Conservation (phyloP, 2,888 invertebrate species). For the Lottia scabra region DNA sequence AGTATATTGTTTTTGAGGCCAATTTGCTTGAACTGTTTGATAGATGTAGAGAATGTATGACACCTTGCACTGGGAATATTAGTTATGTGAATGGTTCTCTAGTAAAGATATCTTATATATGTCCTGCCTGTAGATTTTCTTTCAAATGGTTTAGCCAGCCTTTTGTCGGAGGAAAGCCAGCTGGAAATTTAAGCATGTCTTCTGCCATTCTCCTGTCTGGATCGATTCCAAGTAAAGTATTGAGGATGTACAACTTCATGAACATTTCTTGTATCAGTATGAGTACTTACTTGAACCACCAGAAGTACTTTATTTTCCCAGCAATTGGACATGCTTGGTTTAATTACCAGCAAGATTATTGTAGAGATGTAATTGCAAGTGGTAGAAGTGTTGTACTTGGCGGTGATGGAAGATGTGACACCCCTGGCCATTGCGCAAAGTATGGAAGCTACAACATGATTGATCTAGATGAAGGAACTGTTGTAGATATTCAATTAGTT, state of each 20-base stretch:
- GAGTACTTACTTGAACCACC: conserved; percentile 12
- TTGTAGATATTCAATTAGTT: conserved; percentile 14
- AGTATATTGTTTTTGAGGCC: too few relatives aligned
- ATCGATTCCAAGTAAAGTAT: neutral
- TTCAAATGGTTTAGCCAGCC: conserved; percentile 16
- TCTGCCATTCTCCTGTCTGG: conserved; percentile 1
- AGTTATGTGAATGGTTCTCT: neutral
- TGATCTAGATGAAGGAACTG: conserved; percentile 1
- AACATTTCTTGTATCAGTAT: neutral
- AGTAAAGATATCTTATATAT: neutral
- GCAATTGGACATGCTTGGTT: conserved; percentile 9
- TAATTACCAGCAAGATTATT: neutral
- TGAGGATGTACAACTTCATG: conserved; percentile 7
- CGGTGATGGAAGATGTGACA: conserved; percentile 19
- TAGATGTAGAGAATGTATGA: neutral
- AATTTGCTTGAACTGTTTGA: neutral
- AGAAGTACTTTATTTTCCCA: neutral
- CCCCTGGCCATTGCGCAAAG: conserved; percentile 21
- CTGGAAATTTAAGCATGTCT: conserved; percentile 8
- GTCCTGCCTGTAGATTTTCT: neutral
- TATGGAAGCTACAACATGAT: conserved; percentile 17
- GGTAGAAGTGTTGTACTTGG: neutral
- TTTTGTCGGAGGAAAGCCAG: conserved; percentile 1
- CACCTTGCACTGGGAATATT: neutral
- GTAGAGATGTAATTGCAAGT: neutral